Evolutionary conservation across 2,113 vertebrate genomes (phyloP).

Genomic region (Sphaerodactylus townsendi): DNA sequence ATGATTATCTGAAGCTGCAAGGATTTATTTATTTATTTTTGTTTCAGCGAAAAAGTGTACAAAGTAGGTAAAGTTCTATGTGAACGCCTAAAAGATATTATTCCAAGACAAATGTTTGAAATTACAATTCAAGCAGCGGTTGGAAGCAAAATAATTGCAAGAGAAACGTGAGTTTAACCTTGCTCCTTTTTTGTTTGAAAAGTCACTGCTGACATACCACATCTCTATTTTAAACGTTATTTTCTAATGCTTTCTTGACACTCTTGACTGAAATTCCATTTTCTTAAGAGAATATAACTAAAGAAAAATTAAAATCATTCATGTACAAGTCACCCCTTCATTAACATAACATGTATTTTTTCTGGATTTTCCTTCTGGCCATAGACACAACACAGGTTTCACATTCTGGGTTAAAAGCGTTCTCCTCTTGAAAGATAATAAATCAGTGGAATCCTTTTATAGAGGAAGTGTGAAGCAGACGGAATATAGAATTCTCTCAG

Average conservation of each 20-base stretch:
- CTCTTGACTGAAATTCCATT: background rate
- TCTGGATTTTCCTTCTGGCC: background rate
- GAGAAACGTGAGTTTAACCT: slow-evolving; percentile 89
- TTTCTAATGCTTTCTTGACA: background rate
- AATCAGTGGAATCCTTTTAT: background rate
- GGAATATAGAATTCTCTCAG: background rate
- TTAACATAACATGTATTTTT: background rate
- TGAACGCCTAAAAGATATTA: slow-evolving; percentile 88
- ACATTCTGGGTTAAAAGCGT: background rate
- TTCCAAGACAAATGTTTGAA: slow-evolving; percentile 95
- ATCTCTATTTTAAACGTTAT: background rate
- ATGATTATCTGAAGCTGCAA: background rate
- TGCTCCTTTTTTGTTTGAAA: background rate
- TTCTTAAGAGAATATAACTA: background rate
- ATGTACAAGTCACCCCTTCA: background rate
- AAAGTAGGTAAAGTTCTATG: slow-evolving; percentile 87
- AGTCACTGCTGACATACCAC: background rate
- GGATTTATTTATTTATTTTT: slow-evolving; percentile 9
- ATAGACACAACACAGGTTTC: background rate
- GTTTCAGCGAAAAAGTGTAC: slow-evolving; percentile 85
- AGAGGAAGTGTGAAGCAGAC: background rate
- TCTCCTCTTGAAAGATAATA: background rate
- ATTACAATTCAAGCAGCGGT: slow-evolving; percentile 92
- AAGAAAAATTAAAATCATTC: background rate
- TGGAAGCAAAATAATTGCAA: slow-evolving; percentile 90